Conservation (phyloP, 2,888 invertebrate species). For the Drosophila borealis region DNA sequence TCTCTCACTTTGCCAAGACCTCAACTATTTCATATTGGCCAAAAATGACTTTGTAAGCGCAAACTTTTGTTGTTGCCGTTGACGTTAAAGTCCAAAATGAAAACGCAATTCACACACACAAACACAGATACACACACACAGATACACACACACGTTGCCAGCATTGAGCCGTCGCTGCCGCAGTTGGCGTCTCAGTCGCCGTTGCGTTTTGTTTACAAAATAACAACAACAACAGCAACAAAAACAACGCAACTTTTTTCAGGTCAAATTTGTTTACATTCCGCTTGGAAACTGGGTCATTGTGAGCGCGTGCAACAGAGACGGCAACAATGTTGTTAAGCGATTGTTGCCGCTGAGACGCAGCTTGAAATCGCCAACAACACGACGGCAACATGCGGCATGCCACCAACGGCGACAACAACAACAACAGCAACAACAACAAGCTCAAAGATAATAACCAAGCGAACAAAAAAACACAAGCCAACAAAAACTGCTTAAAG, state of each 20-base stretch:
- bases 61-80: constrained; percentile 45
- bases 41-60: constrained; percentile 70
- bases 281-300: constrained; percentile 82
- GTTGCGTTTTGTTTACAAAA: constrained; percentile 79
- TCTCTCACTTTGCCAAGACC: constrained; percentile 12
- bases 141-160: constrained; percentile 10
- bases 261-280: constrained; percentile 84
- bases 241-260: constrained; percentile 68
- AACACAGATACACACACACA: constrained; percentile 22
- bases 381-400: constrained; percentile 63
- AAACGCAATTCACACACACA: constrained; percentile 65
- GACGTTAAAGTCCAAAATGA: constrained; percentile 66
- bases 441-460: constrained; percentile 40
- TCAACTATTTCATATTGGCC: constrained; percentile 69
- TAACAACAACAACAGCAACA: constrained; percentile 47
- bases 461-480: constrained; percentile 21
- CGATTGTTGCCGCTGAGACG: constrained; percentile 62
- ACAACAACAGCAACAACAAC: constrained; percentile 36
- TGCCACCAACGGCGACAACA: constrained; percentile 61
- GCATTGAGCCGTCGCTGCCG: constrained; percentile 54
- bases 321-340: constrained; percentile 33
- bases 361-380: constrained; percentile 62
- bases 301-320: constrained; percentile 73
- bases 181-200: constrained; percentile 52
- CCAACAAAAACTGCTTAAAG: constrained; percentile 9